Evolutionary conservation across 1,140 invertebrate species (phyloP), one percentile per base, ranked within the genome.

Genomic region (Drosophila seguyi): DNA sequence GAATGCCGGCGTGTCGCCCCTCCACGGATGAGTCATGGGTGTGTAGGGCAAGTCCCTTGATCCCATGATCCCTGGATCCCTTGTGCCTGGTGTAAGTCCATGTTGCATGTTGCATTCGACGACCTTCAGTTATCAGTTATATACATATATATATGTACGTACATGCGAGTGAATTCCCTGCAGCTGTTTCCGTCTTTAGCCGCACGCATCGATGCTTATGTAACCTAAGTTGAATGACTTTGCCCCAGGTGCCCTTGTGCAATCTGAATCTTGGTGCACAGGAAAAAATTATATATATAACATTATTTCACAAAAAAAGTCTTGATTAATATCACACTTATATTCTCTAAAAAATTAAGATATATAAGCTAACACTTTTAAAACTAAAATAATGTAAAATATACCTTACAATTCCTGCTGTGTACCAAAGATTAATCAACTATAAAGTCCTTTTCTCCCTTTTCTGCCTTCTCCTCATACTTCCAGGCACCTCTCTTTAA

Each of bases 221-320:
- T 76, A 83, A 86, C 45, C 44, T 39, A 63, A 81, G 83, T 87
- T 86, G 83, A 86, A 86, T 87, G 83, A 86, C 83, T 73, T 44
- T 69, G 72, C 61, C 61, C 53, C 45, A 47, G 61, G 31, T 66
- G 72, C 73, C 73, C 73, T 75, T 75, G 73, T 50, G 47, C 34
- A 50, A 75, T 44, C 60, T 29, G n/a, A 59, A 29, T 18, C 66
- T 53, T 53, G 13, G 13, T 55, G 20, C 59, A 62, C 59, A 55
- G 34, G 31, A 2, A 55, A 42, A 52, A 53, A 20, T n/a, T n/a
- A 36, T 8, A 22, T 22, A 29, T 31, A 11, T 7, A 0, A n/a
- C 34, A 39, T 5, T 16, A 22, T 10, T 14, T 7, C 0, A 36
- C 14, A 22, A 0, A 45, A 22, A 45, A 11, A 47, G 1, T 4